A percentile compares a stretch with the other conserved stretches of the same genome.
These are phyloP conservation scores for Prionace glauca DNA, from an alignment of 2,797 vertebrate species.

Conservation along the genomic window DNA sequence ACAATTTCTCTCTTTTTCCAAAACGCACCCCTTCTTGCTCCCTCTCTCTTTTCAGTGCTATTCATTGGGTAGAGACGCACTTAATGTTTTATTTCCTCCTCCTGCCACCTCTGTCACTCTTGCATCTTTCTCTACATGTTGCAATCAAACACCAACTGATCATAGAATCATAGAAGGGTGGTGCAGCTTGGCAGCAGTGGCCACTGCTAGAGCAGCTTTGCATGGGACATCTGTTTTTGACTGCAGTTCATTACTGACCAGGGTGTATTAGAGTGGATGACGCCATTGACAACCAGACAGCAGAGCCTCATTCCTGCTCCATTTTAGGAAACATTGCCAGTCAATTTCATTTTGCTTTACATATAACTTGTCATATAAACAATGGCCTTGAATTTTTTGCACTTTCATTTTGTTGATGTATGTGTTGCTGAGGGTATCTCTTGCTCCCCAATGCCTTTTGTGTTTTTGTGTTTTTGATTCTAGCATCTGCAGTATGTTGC, in stretches of 20 bases:
- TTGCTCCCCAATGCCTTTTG: neutral
- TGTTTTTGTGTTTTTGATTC: no score
- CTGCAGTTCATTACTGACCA: neutral
- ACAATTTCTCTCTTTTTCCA: no score
- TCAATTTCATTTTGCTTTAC: neutral
- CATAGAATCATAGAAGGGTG: neutral
- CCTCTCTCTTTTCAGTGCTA: no score
- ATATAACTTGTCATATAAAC: neutral
- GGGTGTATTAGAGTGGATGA: neutral
- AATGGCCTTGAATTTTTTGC: neutral
- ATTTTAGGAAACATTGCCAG: neutral
- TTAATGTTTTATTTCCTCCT: no score
- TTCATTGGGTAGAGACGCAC: no score
- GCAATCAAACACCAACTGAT: no score
- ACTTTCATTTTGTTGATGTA: neutral
- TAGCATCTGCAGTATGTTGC: no score
- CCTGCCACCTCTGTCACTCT: no score
- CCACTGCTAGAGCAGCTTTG: neutral
- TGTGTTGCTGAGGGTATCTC: neutral
- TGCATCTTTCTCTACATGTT: no score
- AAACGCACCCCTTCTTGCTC: no score
- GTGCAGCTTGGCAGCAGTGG: no score
- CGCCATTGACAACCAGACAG: neutral
- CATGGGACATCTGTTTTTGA: neutral
- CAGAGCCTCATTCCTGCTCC: neutral